Conservation (phyloP, 2,113 vertebrate genomes). For the Pseudopodoces humilis region DNA sequence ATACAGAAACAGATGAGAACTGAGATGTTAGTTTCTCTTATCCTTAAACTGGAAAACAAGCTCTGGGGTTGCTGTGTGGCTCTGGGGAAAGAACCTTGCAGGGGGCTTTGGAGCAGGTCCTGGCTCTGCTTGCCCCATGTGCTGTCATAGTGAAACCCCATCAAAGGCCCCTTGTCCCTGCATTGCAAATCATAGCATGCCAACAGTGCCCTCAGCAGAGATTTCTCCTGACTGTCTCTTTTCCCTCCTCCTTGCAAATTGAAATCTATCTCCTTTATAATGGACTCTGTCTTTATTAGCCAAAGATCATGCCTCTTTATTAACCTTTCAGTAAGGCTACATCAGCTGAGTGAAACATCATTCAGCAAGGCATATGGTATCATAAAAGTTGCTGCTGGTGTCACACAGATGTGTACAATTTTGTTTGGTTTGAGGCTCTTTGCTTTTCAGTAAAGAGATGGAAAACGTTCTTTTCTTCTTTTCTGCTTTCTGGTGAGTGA, state of each 20-base stretch:
- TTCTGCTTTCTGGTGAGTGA: conserved; percentile 11
- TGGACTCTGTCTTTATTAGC: neutral
- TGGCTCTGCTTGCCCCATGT: neutral
- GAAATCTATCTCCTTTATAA: neutral
- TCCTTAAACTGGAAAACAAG: neutral
- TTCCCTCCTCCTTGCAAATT: neutral
- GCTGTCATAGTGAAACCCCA: neutral
- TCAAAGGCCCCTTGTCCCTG: neutral
- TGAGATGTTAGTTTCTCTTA: neutral
- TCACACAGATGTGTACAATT: neutral
- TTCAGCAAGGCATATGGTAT: neutral
- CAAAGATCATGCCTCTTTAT: conserved; percentile 4
- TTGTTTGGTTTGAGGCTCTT: neutral
- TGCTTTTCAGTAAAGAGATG: neutral
- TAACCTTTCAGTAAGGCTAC: conserved; percentile 14
- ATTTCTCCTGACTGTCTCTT: neutral
- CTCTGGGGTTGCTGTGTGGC: neutral
- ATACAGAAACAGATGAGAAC: neutral
- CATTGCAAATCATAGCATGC: neutral
- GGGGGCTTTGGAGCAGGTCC: neutral
- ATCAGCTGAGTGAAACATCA: neutral
- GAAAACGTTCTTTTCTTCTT: neutral
- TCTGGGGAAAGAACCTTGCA: neutral
- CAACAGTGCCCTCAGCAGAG: neutral
- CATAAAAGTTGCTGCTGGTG: conserved; percentile 7